Base-by-base conservation (phyloP, 2,113 vertebrate species). In the Atractosteus spatula region DNA sequence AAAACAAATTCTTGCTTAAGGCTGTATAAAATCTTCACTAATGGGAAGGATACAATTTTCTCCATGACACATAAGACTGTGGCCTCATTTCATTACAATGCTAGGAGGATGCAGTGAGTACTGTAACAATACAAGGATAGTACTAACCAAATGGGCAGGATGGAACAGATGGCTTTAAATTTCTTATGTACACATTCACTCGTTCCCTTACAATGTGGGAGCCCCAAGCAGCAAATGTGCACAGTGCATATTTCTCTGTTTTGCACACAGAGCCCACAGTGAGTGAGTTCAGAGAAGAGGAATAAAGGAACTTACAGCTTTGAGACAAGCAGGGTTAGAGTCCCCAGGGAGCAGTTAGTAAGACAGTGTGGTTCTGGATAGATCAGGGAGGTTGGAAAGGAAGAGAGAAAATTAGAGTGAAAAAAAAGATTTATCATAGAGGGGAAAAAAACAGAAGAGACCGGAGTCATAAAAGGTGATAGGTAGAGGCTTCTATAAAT, bases 261-360 rank as follows among this genome's bases (percentile, higher is more conserved):
- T 63, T 13, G 65, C 75, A 74, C 62, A 71, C 56, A 62, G 62
- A 13, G 16, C n/a, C 57, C 57, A 14, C 14, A 62, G 13, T 74
- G 0, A 0, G 81, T 83, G 45, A 78, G 73, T 55, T 78, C 85
- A 82, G 83, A 85, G 88, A 87, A 68, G 89, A 89, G 85, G 83
- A 88, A 89, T 89, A 87, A 89, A 93, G 84, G 74, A 92, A 99
- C 97, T 99, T 99, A 99, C 97, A 95, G 96, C 89, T 88, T 76
- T 89, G 94, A 94, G 93, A 94, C 93, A 89, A 94, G 93, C 94
- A 94, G 90, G 91, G 89, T 95, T 98, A 99, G 90, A 95, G 94
- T 95, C 96, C 96, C 97, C 97, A 98, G 82, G 97, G 97, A 93
- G 97, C 89, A 91, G 95, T 97, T 95, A 98, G 94, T 97, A 97